Evolutionary conservation across 1,140 invertebrate species (phyloP), one percentile per base, ranked within the genome.

Genomic region (Drosophila equinoxialis): DNA sequence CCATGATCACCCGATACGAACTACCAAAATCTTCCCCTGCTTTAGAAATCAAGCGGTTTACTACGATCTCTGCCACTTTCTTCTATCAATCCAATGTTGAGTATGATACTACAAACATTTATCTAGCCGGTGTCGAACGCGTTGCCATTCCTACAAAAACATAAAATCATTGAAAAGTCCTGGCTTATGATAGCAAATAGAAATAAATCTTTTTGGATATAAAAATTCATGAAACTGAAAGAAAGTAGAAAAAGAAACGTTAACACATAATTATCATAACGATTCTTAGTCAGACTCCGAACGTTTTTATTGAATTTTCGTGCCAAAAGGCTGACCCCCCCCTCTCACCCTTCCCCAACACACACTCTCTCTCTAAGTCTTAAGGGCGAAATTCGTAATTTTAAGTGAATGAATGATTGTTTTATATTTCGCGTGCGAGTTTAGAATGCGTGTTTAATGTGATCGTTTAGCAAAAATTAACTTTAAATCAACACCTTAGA

Each of bases 391-490:
- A 87, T 87, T 87, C 30, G 79, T 87, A 61, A 54, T 74, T 83
- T 41, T 87, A 87, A 87, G 83, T 58, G 79, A 68, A 57, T 61
- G 58, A 62, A 55, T 20, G 57, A 61, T 3, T 72, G 58, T 37
- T 37, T 37, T 59, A 37, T 59, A 37, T 59, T 14, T 51, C 45
- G 17, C 45, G 66, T 62, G 61, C 70, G 71, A 45, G 41, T 51
- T 42, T 39, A 58, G 80, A 71, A 69, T 82, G 82, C 61, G 51
- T 85, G 81, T 69, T 80, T 63, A 86, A 83, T 86, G 83, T 86
- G 83, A 86, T 86, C 83, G 84, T 86, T 89, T 86, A 86, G 83
- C 83, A 86, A 86, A 86, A 86, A 86, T 86, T 86, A 86, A 86
- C 76, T 87, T 71, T 86, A 86, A 74, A 62, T 37, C 45, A 59